Conservation (phyloP, 2,797 vertebrate genomes). For the Cygnus olor region DNA sequence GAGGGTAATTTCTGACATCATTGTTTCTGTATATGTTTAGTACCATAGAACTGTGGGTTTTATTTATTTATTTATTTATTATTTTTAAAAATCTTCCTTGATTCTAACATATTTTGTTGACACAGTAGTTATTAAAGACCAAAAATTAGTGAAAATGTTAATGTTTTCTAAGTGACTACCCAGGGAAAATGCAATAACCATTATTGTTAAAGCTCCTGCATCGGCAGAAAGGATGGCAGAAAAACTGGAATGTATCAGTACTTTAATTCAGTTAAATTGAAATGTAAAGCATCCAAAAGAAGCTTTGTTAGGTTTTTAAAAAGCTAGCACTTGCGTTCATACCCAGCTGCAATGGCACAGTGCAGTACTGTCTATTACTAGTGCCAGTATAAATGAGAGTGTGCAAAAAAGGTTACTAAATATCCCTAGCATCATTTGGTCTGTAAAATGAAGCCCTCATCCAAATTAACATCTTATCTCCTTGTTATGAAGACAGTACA, state of each 20-base stretch:
- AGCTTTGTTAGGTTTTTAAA: slow-evolving; percentile 71
- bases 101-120: slow-evolving; percentile 27
- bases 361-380: slow-evolving; percentile 55
- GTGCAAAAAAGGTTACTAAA: slow-evolving; percentile 67
- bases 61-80: not conserved
- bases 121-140: slow-evolving; percentile 5
- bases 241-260: slow-evolving; percentile 51
- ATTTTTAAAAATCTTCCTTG: not conserved
- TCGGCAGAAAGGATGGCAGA: slow-evolving; percentile 25
- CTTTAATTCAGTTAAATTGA: slow-evolving; percentile 59
- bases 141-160: slow-evolving; percentile 33
- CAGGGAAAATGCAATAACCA: slow-evolving; percentile 8
- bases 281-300: slow-evolving; percentile 71
- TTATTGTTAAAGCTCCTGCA: not conserved
- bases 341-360: slow-evolving; percentile 75
- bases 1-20: not conserved
- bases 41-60: not conserved
- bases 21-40: not conserved
- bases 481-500: slow-evolving; percentile 39
- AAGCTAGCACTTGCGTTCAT: slow-evolving; percentile 49
- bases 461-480: slow-evolving; percentile 44
- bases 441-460: slow-evolving; percentile 7
- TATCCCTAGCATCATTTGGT: slow-evolving; percentile 31
- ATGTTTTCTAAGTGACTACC: not conserved
- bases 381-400: slow-evolving; percentile 45